These are phyloP conservation scores for Ditylenchus weischeri DNA, from an alignment of 2,888 invertebrate species.

Conservation along the genomic window DNA sequence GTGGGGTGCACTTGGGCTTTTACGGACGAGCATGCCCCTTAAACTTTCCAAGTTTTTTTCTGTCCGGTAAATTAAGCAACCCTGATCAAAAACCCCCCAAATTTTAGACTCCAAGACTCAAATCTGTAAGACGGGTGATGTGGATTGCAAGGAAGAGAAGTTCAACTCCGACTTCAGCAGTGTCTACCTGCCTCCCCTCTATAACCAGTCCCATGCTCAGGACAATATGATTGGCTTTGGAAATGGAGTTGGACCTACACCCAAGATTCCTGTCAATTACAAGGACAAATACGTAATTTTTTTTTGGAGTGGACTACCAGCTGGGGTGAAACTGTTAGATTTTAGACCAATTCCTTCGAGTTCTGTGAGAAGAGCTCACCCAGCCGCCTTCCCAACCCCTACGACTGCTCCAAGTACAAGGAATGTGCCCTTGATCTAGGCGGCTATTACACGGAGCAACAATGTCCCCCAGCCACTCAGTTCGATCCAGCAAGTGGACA, in stretches of 20 bases:
- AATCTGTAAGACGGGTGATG: too few relatives aligned
- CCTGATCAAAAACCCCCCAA: too few relatives aligned
- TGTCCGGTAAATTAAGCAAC: too few relatives aligned
- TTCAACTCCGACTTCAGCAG: conserved; percentile 9
- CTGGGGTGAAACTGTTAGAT: not conserved
- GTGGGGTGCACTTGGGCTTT: too few relatives aligned
- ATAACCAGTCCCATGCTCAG: not conserved
- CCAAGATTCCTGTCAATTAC: conserved; percentile 20
- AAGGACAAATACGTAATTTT: not conserved
- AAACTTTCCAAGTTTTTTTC: too few relatives aligned
- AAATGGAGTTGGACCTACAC: conserved; percentile 16
- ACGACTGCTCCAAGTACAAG: conserved; percentile 21
- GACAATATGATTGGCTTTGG: conserved; percentile 5
- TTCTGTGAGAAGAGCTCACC: conserved; percentile 20
- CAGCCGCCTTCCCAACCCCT: conserved; percentile 13
- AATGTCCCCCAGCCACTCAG: conserved; percentile 20
- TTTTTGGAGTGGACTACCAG: not conserved
- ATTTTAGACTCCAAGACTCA: too few relatives aligned
- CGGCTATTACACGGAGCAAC: conserved; percentile 24
- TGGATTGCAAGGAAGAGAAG: too few relatives aligned
- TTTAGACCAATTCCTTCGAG: conserved; percentile 16
- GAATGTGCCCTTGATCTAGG: conserved; percentile 19
- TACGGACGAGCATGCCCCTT: too few relatives aligned
- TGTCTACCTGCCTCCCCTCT: conserved; percentile 1
- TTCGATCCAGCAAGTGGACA: conserved; percentile 17